Conservation (phyloP, 2,113 vertebrate genomes). For the Tragelaphus strepsiceros region DNA sequence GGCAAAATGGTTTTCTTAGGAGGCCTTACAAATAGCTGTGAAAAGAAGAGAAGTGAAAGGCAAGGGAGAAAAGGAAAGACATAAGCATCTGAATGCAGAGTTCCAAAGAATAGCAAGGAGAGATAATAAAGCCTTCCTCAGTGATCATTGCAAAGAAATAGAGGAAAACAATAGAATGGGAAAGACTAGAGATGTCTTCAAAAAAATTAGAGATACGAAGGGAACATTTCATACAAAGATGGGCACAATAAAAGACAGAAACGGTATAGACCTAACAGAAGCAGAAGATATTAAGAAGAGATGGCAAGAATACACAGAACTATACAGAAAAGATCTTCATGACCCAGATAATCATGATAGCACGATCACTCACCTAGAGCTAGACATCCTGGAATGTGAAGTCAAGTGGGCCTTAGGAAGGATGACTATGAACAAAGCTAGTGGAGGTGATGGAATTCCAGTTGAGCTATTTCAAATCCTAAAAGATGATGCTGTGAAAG, state of each 20-base stretch:
- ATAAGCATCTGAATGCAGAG: not conserved
- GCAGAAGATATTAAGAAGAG: not conserved
- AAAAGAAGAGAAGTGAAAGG: not conserved
- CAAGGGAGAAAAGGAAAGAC: not conserved
- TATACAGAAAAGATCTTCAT: not conserved
- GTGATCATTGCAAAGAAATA: not conserved
- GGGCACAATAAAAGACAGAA: not conserved
- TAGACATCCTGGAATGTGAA: not conserved
- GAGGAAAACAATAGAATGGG: not conserved
- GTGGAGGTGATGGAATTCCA: not conserved
- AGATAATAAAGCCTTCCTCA: not conserved
- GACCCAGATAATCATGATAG: not conserved
- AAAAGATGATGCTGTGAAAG: not conserved
- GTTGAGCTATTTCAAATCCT: not conserved
- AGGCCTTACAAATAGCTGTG: not conserved
- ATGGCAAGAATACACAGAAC: not conserved
- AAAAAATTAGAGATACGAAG: not conserved
- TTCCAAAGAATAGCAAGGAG: not conserved
- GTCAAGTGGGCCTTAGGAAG: not conserved
- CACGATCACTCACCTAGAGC: not conserved
- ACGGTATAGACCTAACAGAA: not conserved
- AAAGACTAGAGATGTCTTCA: not conserved
- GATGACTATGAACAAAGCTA: not conserved
- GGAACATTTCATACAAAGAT: not conserved
- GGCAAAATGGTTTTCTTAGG: not conserved